phyloP scores from a whole-genome alignment of 2,888 invertebrate species.

The Lochmaea crataegi region DNA sequence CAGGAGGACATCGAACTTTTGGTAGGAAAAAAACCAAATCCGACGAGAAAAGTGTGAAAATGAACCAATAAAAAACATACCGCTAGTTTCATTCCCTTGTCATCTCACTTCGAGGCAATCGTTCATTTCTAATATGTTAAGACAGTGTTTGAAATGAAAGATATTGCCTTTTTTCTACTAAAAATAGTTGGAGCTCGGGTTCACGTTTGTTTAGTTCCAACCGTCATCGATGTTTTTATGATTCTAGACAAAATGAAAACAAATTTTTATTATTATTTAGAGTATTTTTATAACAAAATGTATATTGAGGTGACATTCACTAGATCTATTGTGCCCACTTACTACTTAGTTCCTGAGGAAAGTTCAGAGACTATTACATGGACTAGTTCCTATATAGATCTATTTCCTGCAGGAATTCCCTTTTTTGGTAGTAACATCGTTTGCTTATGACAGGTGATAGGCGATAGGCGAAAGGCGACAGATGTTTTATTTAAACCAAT shows the following conservation, averaged over 20 bases:
- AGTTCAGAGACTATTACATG: no score
- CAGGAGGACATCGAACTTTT: neutral
- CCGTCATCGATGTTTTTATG: neutral
- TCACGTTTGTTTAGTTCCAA: neutral
- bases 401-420: no score
- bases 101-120: neutral
- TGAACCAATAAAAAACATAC: neutral
- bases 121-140: neutral
- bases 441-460: no score
- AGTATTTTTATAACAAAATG: no score
- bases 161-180: neutral
- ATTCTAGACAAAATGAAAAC: neutral
- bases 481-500: no score
- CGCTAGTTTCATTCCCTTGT: neutral
- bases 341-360: no score
- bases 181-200: neutral
- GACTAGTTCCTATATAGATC: no score
- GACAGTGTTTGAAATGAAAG: neutral
- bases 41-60: neutral
- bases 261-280: no score
- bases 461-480: no score
- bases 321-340: no score
- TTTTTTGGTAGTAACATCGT: no score
- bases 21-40: neutral
- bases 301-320: no score